Evolutionary conservation across 2,888 invertebrate species (phyloP), one percentile per base, ranked within the genome.

Genomic region (Plusia festucae): DNA sequence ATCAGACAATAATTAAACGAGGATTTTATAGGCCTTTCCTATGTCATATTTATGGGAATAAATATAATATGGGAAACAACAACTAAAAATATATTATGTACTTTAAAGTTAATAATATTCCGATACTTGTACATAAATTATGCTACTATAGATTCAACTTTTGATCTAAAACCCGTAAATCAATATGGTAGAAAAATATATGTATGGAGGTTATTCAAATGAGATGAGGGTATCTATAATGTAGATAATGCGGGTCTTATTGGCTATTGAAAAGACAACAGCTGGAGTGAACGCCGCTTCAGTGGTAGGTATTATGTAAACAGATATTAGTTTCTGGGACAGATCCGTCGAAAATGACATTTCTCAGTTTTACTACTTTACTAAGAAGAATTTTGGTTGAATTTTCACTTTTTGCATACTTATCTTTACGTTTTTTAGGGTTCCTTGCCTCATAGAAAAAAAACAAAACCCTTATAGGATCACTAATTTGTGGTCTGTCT

Each of bases 201-300:
- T 61, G 53, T 63, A 54, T 54, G 40, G 15, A 34, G 15, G 18
- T 34, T 78, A 77, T 77, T 77, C 76, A 76, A 76, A 77, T 77
- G 68, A 78, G 79, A 77, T 78, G 66, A 68, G 79, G 68, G 72
- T 72, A 65, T 71, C 65, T 66, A 58, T 75, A 76, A 76, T 61
- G 71, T 65, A 49, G 59, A 67, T 69, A 75, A 68, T 66, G 66
- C 60, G 52, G 49, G 54, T 69, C 62, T 51, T 76, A 79, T 65
- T 69, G 68, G 67, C 66, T 56, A 76, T 79, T 65, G 66, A 56
- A 60, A 55, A 59, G 62, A 69, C 62, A 67, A 63, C 79, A 79
- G 72, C 69, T 76, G 79, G 51, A 56, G 24, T n/a, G 53, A 72
- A 76, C 58, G 44, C 40, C 18, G 44, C 18, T 61, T 68, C 51